A percentile compares a stretch with the other conserved stretches of the same genome.
These are phyloP conservation scores for Magallana gigas DNA, from an alignment of 1,140 invertebrate genomes.

Conservation along the genomic window DNA sequence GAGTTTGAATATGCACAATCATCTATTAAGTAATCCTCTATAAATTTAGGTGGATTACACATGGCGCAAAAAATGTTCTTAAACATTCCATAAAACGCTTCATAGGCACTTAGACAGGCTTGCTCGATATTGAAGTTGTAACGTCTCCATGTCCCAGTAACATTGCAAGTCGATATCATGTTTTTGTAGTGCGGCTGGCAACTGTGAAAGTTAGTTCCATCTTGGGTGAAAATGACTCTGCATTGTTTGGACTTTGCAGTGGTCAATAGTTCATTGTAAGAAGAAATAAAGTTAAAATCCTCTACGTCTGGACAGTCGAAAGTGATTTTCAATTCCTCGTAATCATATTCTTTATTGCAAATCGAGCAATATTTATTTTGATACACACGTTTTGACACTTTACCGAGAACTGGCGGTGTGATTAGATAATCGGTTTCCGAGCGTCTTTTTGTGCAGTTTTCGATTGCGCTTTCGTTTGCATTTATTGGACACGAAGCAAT, in stretches of 20 bases:
- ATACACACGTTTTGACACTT: neutral
- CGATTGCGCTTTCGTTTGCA: neutral
- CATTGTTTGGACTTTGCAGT: neutral
- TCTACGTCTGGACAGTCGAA: neutral
- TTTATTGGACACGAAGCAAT: neutral
- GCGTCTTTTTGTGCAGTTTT: neutral
- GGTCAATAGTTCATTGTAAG: neutral
- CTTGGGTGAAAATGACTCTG: neutral
- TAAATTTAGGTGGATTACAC: neutral
- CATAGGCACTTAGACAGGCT: neutral
- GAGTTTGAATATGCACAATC: neutral
- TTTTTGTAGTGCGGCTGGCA: neutral
- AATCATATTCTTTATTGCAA: neutral
- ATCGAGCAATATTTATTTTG: neutral
- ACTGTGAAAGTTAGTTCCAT: neutral
- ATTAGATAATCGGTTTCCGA: neutral
- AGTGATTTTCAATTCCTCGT: neutral
- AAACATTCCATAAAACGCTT: neutral
- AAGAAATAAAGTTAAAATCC: slow-evolving; percentile 11
- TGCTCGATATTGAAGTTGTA: neutral
- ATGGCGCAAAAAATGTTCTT: slow-evolving; percentile 1
- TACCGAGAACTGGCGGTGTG: neutral
- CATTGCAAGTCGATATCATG: neutral
- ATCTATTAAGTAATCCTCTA: neutral
- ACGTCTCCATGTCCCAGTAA: neutral